These are phyloP conservation scores for Glyphotaelius pellucidus DNA, from an alignment of 2,888 invertebrate genomes.

Conservation along the genomic window DNA sequence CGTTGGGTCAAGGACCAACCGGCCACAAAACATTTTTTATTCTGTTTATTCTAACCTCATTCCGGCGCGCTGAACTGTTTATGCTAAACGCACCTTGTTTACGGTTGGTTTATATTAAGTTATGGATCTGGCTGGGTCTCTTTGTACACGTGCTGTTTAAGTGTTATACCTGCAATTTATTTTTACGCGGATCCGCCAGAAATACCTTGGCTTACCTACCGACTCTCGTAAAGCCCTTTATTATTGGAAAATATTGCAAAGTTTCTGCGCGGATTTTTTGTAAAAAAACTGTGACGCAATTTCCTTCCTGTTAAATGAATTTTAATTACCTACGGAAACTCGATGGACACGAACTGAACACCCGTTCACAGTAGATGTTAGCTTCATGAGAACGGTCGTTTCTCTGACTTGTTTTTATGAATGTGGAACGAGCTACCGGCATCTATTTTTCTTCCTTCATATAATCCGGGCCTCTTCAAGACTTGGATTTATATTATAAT, in stretches of 20 bases:
- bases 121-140: neutral
- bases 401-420: too few relatives aligned
- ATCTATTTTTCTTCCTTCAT: too few relatives aligned
- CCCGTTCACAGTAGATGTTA: too few relatives aligned
- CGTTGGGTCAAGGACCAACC: slow-evolving; percentile 35
- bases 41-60: slow-evolving; percentile 26
- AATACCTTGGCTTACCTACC: neutral
- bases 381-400: too few relatives aligned
- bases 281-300: neutral
- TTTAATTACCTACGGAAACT: too few relatives aligned
- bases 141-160: neutral
- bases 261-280: neutral
- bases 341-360: too few relatives aligned
- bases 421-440: too few relatives aligned
- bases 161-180: neutral
- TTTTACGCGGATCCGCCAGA: neutral
- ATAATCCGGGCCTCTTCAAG: too few relatives aligned
- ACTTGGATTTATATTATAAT: too few relatives aligned
- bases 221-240: neutral
- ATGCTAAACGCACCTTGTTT: slow-evolving; percentile 16
- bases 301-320: neutral
- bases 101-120: slow-evolving; percentile 4
- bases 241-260: neutral
- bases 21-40: slow-evolving; percentile 13
- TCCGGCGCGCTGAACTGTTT: slow-evolving; percentile 11